These are phyloP conservation scores for Acinonyx jubatus DNA, from an alignment of 2,113 vertebrate genomes.

Conservation along the genomic window DNA sequence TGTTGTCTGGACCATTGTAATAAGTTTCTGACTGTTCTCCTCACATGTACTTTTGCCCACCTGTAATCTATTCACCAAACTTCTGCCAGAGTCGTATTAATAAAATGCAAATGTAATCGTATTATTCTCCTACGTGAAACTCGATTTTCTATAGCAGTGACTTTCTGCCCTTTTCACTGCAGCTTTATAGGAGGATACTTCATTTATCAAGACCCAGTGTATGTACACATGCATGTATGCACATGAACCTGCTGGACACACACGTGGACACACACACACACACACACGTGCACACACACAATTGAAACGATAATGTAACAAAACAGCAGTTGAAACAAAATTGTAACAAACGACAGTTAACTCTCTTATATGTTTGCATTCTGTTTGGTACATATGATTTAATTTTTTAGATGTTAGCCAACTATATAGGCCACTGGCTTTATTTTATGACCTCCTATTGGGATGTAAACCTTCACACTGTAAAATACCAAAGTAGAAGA, in stretches of 20 bases:
- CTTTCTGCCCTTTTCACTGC: neutral
- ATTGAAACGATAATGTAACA: neutral
- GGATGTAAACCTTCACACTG: neutral
- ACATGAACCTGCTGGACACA: neutral
- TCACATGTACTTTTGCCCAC: neutral
- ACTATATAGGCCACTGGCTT: neutral
- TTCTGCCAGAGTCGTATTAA: neutral
- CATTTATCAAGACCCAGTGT: neutral
- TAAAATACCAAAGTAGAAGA: neutral
- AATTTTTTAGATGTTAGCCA: neutral
- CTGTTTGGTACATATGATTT: neutral
- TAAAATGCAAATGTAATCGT: conserved; percentile 27
- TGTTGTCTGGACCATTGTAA: neutral
- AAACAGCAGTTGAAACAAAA: neutral
- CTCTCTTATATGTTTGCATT: neutral
- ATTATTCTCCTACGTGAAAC: neutral
- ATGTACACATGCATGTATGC: neutral
- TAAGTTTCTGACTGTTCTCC: conserved; percentile 14
- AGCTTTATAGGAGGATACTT: neutral
- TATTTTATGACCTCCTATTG: neutral
- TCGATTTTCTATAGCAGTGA: neutral
- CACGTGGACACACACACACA: neutral
- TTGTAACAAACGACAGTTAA: neutral
- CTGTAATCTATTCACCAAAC: neutral
- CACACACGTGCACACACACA: neutral